These are phyloP conservation scores for Masticophis lateralis DNA, from an alignment of 2,797 vertebrate genomes.

Conservation along the genomic window DNA sequence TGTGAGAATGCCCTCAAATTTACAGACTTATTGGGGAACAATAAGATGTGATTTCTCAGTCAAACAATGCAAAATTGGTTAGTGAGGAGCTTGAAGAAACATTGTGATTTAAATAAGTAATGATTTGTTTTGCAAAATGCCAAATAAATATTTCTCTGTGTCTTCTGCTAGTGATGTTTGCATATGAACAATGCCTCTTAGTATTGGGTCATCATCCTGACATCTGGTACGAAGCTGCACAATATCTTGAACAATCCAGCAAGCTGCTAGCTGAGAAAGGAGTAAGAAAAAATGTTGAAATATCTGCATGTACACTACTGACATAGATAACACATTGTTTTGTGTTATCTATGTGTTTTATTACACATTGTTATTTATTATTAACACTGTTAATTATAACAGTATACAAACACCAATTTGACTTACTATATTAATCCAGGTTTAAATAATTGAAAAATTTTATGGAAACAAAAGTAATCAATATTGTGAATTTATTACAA, in stretches of 20 bases:
- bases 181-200: slow-evolving; percentile 97
- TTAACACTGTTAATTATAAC: background rate
- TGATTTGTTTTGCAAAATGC: background rate
- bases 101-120: background rate
- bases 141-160: slow-evolving; percentile 26
- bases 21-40: background rate
- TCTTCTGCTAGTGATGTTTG: slow-evolving; percentile 90
- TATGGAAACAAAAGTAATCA: background rate
- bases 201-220: slow-evolving; percentile 98
- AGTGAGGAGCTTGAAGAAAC: background rate
- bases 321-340: background rate
- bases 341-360: background rate
- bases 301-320: background rate
- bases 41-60: background rate
- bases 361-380: background rate
- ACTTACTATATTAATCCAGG: background rate
- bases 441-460: slow-evolving; percentile 7
- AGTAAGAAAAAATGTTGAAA: slow-evolving; percentile 71
- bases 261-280: slow-evolving; percentile 97
- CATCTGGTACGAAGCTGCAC: slow-evolving; percentile 98
- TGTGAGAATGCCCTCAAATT: background rate
- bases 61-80: background rate
- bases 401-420: fast-evolving
- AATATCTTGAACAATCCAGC: slow-evolving; percentile 98
- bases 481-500: background rate